These are phyloP conservation scores for Aporophyla lueneburgensis DNA, from an alignment of 2,888 invertebrate genomes.

Conservation along the genomic window DNA sequence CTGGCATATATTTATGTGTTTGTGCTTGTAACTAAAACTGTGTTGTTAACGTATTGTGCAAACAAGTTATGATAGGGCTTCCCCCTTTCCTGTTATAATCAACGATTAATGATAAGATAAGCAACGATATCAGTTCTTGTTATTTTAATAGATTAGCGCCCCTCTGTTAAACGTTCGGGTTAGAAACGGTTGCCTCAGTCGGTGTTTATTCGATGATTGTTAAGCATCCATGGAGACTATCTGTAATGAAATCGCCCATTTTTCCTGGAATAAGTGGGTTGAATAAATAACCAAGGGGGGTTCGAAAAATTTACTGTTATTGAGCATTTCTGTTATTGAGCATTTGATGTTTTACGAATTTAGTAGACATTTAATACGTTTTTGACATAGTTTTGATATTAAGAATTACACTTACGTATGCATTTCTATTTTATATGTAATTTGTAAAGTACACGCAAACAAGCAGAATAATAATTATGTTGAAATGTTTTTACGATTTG, in stretches of 20 bases:
- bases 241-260: background rate
- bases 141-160: constrained; percentile 16
- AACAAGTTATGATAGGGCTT: constrained; percentile 15
- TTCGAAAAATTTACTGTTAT: background rate
- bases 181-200: background rate
- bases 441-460: no score
- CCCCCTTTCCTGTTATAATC: constrained; percentile 34
- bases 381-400: background rate
- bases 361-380: background rate
- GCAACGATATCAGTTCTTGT: constrained; percentile 22
- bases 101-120: constrained; percentile 41
- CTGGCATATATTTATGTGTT: background rate
- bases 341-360: background rate
- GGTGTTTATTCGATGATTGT: constrained; percentile 22
- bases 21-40: constrained; percentile 10
- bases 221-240: constrained; percentile 23
- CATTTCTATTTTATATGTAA: no score
- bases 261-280: background rate
- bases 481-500: constrained; percentile 21
- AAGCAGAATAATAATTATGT: constrained; percentile 22
- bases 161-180: constrained; percentile 3
- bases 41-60: constrained; percentile 10
- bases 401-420: no score
- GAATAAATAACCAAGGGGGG: background rate
- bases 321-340: background rate